phyloP scores from a whole-genome alignment of 2,113 vertebrate genomes.

The Phycodurus eques region DNA sequence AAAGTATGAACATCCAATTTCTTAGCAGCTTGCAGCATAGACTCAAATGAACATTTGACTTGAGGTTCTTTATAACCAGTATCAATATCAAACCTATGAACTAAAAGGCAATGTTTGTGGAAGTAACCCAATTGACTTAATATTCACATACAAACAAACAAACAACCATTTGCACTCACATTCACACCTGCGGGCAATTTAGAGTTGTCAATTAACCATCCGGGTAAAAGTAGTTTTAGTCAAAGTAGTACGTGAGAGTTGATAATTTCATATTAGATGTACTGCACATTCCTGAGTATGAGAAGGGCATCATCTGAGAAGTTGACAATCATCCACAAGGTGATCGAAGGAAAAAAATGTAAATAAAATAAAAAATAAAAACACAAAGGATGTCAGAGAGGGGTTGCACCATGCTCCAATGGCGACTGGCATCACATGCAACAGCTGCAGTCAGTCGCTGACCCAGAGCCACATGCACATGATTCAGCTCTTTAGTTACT shows the following conservation, averaged over 20 bases:
- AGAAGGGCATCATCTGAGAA: background rate
- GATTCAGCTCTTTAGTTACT: slow-evolving; percentile 23
- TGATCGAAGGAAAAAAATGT: background rate
- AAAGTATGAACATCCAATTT: too few species aligned
- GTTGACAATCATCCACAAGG: background rate
- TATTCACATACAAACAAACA: too few species aligned
- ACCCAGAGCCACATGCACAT: slow-evolving; percentile 53
- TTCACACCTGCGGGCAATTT: too few species aligned
- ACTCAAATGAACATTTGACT: too few species aligned
- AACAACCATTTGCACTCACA: too few species aligned
- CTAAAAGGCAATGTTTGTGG: too few species aligned
- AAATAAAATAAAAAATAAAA: background rate
- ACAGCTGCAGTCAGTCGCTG: slow-evolving; percentile 29
- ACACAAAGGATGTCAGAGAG: background rate
- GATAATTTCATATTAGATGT: background rate
- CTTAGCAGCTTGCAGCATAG: too few species aligned
- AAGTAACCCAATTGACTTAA: too few species aligned
- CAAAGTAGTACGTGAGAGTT: background rate
- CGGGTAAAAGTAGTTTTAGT: background rate
- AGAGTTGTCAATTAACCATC: too few species aligned
- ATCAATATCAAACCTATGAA: too few species aligned
- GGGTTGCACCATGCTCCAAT: background rate
- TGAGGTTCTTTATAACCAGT: too few species aligned
- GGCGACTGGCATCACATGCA: slow-evolving; percentile 9
- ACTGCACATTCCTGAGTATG: background rate